A percentile compares a stretch with the other conserved stretches of the same genome.
Conservation (phyloP, 1,140 invertebrate genomes). For the Caenorhabditis briggsae region DNA sequence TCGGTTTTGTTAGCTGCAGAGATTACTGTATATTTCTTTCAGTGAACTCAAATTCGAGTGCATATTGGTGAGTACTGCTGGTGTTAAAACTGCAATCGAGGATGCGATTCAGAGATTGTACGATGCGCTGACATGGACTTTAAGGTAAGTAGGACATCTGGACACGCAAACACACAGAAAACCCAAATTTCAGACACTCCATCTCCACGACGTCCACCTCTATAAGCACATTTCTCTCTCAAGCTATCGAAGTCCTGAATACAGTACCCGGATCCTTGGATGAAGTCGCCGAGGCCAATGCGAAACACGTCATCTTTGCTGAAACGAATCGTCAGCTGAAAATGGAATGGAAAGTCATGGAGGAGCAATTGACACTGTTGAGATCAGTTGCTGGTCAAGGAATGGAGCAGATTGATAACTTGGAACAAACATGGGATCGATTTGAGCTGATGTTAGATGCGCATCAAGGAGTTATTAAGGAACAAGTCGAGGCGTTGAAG, state of each 20-base stretch:
- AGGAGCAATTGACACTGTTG: slow-evolving; percentile 79
- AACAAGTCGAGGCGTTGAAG: slow-evolving; percentile 72
- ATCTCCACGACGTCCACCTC: slow-evolving; percentile 17
- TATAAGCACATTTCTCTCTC: slow-evolving; percentile 80
- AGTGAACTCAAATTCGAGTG: slow-evolving; percentile 88
- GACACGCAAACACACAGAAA: background rate
- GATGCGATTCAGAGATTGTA: slow-evolving; percentile 89
- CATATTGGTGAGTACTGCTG: slow-evolving; percentile 83
- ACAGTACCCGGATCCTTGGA: slow-evolving; percentile 84
- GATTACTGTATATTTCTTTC: background rate
- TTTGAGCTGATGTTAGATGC: slow-evolving; percentile 80
- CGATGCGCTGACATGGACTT: slow-evolving; percentile 86
- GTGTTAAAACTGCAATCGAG: slow-evolving; percentile 88
- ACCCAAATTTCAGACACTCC: background rate
- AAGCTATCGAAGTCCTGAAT: slow-evolving; percentile 82
- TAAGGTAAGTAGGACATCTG: slow-evolving; percentile 81
- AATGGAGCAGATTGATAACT: slow-evolving; percentile 78
- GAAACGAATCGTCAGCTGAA: slow-evolving; percentile 81
- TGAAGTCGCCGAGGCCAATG: slow-evolving; percentile 85
- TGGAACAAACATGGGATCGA: slow-evolving; percentile 79
- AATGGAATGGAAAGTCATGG: slow-evolving; percentile 79
- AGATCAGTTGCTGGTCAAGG: slow-evolving; percentile 80
- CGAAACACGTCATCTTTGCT: slow-evolving; percentile 83
- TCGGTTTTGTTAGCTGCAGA: too few species aligned
- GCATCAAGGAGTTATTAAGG: slow-evolving; percentile 80